phyloP scores from a whole-genome alignment of 2,797 vertebrate species.

The Pristis pectinata region DNA sequence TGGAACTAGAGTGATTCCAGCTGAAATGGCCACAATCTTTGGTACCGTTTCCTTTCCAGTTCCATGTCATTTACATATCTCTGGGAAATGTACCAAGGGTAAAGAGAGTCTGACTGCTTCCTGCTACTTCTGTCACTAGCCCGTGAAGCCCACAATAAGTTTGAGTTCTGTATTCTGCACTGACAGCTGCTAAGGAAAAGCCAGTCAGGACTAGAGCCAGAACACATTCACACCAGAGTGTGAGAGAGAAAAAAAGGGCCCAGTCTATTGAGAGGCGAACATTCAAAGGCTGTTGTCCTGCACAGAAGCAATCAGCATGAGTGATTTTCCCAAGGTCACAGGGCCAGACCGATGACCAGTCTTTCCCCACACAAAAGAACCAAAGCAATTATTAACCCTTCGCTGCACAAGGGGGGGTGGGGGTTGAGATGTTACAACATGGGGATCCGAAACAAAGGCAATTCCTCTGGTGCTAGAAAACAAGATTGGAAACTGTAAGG shows the following conservation, averaged over 20 bases:
- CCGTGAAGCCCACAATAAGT: conserved; percentile 46
- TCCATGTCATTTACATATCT: conserved; percentile 53
- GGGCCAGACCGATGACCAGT: conserved; percentile 62
- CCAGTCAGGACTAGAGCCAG: conserved; percentile 51
- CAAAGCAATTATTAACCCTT: conserved; percentile 24
- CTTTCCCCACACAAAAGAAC: conserved; percentile 37
- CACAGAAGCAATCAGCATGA: conserved; percentile 66
- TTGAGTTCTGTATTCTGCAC: conserved; percentile 41
- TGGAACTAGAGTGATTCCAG: not conserved
- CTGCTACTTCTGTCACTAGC: conserved; percentile 54
- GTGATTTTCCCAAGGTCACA: conserved; percentile 67
- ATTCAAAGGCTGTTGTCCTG: conserved; percentile 58
- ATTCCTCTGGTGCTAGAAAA: not conserved
- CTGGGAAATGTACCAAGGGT: conserved; percentile 56
- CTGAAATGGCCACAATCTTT: too few species aligned
- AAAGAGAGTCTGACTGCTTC: conserved; percentile 48
- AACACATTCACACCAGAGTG: conserved; percentile 52
- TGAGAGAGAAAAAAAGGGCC: conserved; percentile 33
- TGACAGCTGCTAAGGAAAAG: conserved; percentile 47
- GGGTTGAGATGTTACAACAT: conserved; percentile 39
- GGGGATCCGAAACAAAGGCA: not conserved
- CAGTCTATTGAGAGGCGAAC: conserved; percentile 38
- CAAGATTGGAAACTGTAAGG: not conserved
- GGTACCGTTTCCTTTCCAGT: not conserved
- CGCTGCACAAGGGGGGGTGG: conserved; percentile 38